Base-by-base conservation (phyloP, 2,888 invertebrate genomes). In the Dicycla oo region DNA sequence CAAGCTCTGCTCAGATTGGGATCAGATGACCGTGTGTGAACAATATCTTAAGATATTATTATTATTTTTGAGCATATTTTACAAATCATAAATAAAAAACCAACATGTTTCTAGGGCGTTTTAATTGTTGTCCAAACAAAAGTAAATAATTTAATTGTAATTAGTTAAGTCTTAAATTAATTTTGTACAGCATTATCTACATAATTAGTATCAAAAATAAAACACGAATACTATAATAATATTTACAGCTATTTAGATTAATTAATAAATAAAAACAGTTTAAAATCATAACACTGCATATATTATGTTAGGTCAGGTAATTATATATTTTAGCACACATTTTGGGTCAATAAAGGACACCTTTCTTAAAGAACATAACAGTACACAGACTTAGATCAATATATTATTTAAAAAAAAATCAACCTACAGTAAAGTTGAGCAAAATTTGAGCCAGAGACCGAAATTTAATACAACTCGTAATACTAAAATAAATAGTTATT, bases 141-240 rank as follows among this genome's bases (percentile, higher is more conserved):
- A 54, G 69, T 51, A 51, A 63, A 58, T 62, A 57, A 34, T 45
- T 15, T 8, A 23, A 20, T 13, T 30, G 8, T 45, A 61, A 15
- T 61, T 15, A 18, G n/a, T n/a, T 49, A n/a, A n/a, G 3, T n/a
- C 20, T 26, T 54, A 20, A 63, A 45, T 20, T 38, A 56, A 15
- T 62, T 76, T 76, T 76, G 72, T 72, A 77, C 62, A 60, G 13
- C 11, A 63, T 23, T 49, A 34, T 10, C 10, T 49, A 49, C 10
- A 15, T 49, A n/a, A n/a, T n/a, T 61, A 61, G 8, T 8, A 30
- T 30, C 15, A 0, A 10, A n/a, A 47, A 34, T 30, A 47, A 30
- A 10, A 62, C 10, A 49, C 0, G 10, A 15, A 30, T 8, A 30
- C n/a, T 38, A 8, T 8, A 38, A 15, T 38, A n/a, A 57, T 23